Evolutionary conservation across 2,113 vertebrate genomes (phyloP).

Genomic region (Sclerurus mexicanus): DNA sequence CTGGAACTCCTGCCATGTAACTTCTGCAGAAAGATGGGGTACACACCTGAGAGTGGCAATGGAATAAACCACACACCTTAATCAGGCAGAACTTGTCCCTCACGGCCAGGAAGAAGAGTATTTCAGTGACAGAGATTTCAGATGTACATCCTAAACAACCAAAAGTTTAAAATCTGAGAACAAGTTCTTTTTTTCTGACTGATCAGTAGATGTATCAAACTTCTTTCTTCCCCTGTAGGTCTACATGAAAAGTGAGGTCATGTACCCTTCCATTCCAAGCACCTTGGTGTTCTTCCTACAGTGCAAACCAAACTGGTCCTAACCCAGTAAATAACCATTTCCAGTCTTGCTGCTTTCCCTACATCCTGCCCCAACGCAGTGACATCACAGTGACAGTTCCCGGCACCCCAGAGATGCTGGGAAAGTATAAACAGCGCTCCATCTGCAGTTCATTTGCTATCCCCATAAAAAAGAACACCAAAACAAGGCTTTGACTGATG

Average conservation of each 20-base stretch:
- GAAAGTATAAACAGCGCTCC: slow-evolving; percentile 54
- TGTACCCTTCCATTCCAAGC: neutral
- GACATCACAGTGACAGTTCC: neutral
- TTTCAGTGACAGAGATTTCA: neutral
- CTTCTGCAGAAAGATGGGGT: neutral
- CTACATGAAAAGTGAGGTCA: neutral
- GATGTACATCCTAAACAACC: neutral
- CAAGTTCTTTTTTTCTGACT: neutral
- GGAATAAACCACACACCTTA: neutral
- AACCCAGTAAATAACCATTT: neutral
- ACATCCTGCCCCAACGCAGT: neutral
- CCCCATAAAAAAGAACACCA: neutral
- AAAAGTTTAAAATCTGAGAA: neutral
- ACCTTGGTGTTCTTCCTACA: neutral
- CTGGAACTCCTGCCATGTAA: neutral
- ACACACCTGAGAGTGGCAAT: neutral
- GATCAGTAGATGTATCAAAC: neutral
- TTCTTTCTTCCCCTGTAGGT: neutral
- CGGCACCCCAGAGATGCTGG: neutral
- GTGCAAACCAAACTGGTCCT: neutral
- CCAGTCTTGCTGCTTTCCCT: neutral
- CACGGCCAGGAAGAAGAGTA: neutral
- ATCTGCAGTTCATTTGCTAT: slow-evolving; percentile 52
- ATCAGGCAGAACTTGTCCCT: neutral
- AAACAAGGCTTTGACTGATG: slow-evolving; percentile 36